phyloP scores from a whole-genome alignment of 2,113 vertebrate species.

The Halichoeres trimaculatus region DNA sequence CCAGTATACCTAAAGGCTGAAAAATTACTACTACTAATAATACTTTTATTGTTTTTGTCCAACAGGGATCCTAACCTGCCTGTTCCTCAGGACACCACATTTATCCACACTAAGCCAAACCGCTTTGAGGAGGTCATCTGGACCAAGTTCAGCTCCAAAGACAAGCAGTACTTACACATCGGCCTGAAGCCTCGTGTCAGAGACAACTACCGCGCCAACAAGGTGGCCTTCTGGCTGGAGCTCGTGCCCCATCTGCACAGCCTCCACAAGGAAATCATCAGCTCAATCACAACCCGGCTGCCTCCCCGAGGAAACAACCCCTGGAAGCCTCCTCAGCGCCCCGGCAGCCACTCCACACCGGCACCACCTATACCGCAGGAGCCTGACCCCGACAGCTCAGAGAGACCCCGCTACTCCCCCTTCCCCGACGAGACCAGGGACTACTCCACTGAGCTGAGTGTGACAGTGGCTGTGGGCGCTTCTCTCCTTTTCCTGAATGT shows the following conservation, averaged over 20 bases:
- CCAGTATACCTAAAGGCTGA: too few relatives aligned
- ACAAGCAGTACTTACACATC: conserved; percentile 98
- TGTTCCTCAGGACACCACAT: conserved; percentile 98
- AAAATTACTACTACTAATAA: background rate
- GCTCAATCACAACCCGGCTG: conserved; percentile 90
- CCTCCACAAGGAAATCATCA: conserved; percentile 88
- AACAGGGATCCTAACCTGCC: conserved; percentile 95
- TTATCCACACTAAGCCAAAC: conserved; percentile 98
- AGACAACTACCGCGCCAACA: conserved; percentile 98
- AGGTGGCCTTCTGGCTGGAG: conserved; percentile 99
- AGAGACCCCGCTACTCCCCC: conserved; percentile 86
- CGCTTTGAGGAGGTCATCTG: conserved; percentile 99
- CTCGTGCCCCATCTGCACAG: conserved; percentile 97
- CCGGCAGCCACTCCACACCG: conserved; percentile 62
- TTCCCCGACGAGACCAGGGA: conserved; percentile 95
- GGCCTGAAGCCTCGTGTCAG: conserved; percentile 98
- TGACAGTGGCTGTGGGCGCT: conserved; percentile 96
- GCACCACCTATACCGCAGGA: conserved; percentile 83
- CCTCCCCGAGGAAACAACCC: conserved; percentile 86
- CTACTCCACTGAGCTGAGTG: conserved; percentile 98
- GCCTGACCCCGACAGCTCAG: conserved; percentile 86
- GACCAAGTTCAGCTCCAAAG: conserved; percentile 99
- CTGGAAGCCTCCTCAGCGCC: conserved; percentile 79
- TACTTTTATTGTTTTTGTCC: conserved; percentile 22
- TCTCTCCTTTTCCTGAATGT: conserved; percentile 97